Base-by-base conservation (phyloP, 2,797 vertebrate genomes). In the Muraenolepis orangiensis region DNA sequence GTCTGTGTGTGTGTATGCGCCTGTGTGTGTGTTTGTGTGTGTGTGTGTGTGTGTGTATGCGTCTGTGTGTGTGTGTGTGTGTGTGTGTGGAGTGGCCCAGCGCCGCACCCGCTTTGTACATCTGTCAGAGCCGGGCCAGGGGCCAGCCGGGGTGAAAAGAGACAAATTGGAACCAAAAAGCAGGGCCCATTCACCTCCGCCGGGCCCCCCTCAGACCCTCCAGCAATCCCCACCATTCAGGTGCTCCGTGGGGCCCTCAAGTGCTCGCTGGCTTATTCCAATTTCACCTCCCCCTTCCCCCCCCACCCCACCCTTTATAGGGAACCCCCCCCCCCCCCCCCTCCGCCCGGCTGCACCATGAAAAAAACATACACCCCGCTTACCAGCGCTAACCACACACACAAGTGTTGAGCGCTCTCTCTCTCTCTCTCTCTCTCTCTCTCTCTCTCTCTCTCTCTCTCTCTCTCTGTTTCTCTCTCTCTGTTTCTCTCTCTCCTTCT, bases 101-200 rank as follows among this genome's bases (percentile, higher is more conserved):
- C 92, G 95, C 96, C 95, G 96, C 96, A 97, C 96, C 96, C 95
- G 95, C 97, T 99, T 98, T 98, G 97, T 99, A 97, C 96, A 97
- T 99, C 96, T 99, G 96, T 99, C 96, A 98, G 96, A 95, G 95
- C 93, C 93, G 93, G 95, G 95, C 95, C 96, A 95, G 95, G 95
- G 96, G 30, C 69, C 94, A 93, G 96, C 95, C 94, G 88, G 96
- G 96, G 95, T 98, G 96, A 98, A 99, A 98, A 95, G 97, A 98
- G 96, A 98, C 97, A 99, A 99, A 99, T 98, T 98, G 97, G 97
- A 96, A 96, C 96, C 97, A 96, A 99, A 99, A 99, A 97, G 96
- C 97, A 96, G 34, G 69, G 95, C 95, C 97, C 96, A 98, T 99
- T 99, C 97, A 98, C 96, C 96, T 97, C 95, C 95, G 90, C 91